Evolutionary conservation across 2,113 vertebrate genomes (phyloP), one percentile per base, ranked within the genome.

Genomic region (Corythornis cristatus): DNA sequence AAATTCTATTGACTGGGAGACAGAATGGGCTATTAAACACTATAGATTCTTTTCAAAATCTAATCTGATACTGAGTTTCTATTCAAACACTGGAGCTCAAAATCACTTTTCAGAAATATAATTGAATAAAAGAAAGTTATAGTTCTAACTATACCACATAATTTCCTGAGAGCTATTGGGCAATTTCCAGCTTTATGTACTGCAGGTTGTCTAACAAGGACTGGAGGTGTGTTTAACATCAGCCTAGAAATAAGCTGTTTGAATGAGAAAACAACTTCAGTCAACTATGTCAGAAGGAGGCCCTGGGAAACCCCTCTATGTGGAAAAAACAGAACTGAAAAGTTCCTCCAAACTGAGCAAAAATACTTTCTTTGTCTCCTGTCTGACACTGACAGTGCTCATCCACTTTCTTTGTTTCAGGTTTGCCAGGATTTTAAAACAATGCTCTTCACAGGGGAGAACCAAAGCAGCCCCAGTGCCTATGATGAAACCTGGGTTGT

Each of bases 81-180:
- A 65, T 89, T 92, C 61, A 93, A 95, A 90, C 5, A 5, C 15
- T 33, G 31, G 37, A 86, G 15, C 45, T 86, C 88, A 92, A 92
- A 89, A 72, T 61, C 43, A 48, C 54, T 91, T 84, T 67, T 84
- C 70, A 92, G 86, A 78, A 96, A 89, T 50, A 83, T 5, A 81
- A 54, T 65, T 61, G 62, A 84, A 84, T 75, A 84, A 92, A 94
- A 72, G n/a, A 65, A 86, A 87, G 61, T 67, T 90, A 68, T 50
- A 86, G 29, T 29, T 84, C 20, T 71, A 53, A 88, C 86, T 81
- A 35, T 23, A 78, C 50, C 68, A 74, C 73, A 84, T 82, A 78
- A 92, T 89, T 90, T 93, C 61, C 70, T 86, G 77, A 84, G 53
- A 84, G 20, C 66, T 87, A 40, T 54, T 62, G 31, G 61, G n/a